Evolutionary conservation across 2,888 invertebrate genomes (phyloP), one percentile per base, ranked within the genome.

Genomic region (Brachyptera putata): DNA sequence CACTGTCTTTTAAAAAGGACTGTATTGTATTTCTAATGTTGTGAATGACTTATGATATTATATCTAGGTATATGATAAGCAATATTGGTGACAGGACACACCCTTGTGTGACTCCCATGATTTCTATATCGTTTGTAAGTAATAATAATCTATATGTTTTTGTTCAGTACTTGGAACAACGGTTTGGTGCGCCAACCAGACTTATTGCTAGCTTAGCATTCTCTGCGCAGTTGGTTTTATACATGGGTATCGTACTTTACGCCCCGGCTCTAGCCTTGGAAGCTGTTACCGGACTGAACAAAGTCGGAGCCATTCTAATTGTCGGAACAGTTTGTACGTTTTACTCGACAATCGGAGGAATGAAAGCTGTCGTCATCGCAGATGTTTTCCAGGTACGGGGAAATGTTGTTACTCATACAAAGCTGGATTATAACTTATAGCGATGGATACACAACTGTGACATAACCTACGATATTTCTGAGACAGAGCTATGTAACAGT

Each of bases 251-350:
- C 67, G 96, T 95, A 14, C 76, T 97, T 7, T 97, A 92, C 73
- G 95, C 96, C 0, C 96, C 97, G 1, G 89, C 96, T 0, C 79
- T 97, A 65, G 95, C 95, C 0, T 74, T 97, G 18, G 89, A 90
- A 73, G 84, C 95, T 1, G 86, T 92, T 26, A 91, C 91, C 1
- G 90, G 90, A n/a, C 75, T 91, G 4, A 83, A 84, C 63, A 82
- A 85, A 75, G 73, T 83, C 24, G 77, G 83, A 64, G 90, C 91
- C 1, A 88, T 93, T 66, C 72, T 91, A 60, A 80, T 83, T 0
- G 85, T 89, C 58, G 90, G 80, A 1, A 70, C 88, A 46, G 90
- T 86, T 3, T 93, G 92, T 71, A 90, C 91, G 0, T 89, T 93
- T 72, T 93, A 93, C 69, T 91, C 92, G 0, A 86, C 89, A 1